phyloP scores from a whole-genome alignment of 2,888 invertebrate species.

The Cybosia mesomella region DNA sequence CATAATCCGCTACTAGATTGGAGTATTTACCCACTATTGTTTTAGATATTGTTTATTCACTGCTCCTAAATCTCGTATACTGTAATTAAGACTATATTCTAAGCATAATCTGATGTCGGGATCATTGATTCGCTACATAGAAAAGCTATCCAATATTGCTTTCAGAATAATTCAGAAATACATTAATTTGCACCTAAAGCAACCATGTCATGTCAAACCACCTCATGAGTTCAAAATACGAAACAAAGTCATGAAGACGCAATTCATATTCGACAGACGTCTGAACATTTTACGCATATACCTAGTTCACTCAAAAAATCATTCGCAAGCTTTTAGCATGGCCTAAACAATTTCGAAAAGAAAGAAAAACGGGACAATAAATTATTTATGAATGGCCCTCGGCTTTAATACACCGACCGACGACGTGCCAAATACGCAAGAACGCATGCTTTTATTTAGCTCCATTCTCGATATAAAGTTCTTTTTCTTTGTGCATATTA shows the following conservation, averaged over 20 bases:
- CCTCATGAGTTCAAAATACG: background rate
- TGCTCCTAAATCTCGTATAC: background rate
- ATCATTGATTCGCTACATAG: background rate
- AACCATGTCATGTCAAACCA: slow-evolving; percentile 1
- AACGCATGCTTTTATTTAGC: slow-evolving; percentile 70
- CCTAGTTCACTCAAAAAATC: slow-evolving; percentile 52
- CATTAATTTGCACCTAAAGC: slow-evolving; percentile 3
- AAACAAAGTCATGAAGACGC: slow-evolving; percentile 17
- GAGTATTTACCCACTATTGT: too few species aligned
- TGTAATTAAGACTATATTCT: slow-evolving; percentile 84
- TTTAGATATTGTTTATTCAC: background rate
- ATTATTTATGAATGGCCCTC: slow-evolving; percentile 79
- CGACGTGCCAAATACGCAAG: slow-evolving; percentile 69
- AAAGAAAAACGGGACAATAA: slow-evolving; percentile 73
- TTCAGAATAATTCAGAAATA: background rate
- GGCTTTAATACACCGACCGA: slow-evolving; percentile 65
- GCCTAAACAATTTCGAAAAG: slow-evolving; percentile 69
- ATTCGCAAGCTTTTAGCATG: slow-evolving; percentile 63
- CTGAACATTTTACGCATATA: slow-evolving; percentile 17
- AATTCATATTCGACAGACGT: slow-evolving; percentile 35
- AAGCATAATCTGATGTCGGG: slow-evolving; percentile 23
- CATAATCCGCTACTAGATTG: too few species aligned
- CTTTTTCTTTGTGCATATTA: slow-evolving; percentile 82
- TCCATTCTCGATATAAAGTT: slow-evolving; percentile 67
- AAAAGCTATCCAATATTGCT: background rate